These are phyloP conservation scores for Myathropa florea DNA, from an alignment of 2,888 invertebrate genomes.

Conservation along the genomic window DNA sequence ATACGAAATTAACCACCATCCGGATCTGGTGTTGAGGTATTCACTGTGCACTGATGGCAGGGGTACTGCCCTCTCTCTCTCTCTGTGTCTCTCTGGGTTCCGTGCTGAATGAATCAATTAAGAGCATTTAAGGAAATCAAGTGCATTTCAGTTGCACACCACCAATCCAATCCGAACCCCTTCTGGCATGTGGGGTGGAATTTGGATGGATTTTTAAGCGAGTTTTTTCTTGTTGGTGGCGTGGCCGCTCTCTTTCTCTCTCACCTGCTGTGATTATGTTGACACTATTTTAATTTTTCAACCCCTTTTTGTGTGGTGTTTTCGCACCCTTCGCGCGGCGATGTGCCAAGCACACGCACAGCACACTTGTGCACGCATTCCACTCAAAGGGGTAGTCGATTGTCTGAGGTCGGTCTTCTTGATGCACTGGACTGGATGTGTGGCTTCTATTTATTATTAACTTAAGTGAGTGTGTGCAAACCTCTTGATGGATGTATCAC, in stretches of 20 bases:
- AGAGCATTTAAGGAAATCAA: conserved; percentile 63
- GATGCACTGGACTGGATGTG: not conserved
- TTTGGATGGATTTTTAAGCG: conserved; percentile 8
- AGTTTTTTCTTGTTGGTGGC: not conserved
- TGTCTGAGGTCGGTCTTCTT: conserved; percentile 59
- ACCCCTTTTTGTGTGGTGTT: conserved; percentile 31
- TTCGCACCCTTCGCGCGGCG: conserved; percentile 38
- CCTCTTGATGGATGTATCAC: not conserved
- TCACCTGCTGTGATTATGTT: conserved; percentile 52
- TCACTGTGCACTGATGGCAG: conserved; percentile 10
- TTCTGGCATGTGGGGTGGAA: not conserved
- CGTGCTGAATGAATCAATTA: conserved; percentile 57
- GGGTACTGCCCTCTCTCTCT: conserved; percentile 9
- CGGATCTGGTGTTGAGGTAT: conserved; percentile 41
- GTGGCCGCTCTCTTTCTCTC: not conserved
- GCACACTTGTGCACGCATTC: conserved; percentile 16
- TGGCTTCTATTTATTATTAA: conserved; percentile 27
- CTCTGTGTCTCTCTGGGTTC: not conserved
- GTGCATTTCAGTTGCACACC: conserved; percentile 55
- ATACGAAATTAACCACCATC: conserved; percentile 24
- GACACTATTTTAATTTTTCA: conserved; percentile 49
- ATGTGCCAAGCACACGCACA: conserved; percentile 29
- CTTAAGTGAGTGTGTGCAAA: conserved; percentile 38
- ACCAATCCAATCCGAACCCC: not conserved
- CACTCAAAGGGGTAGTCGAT: conserved; percentile 31